Base-by-base conservation (phyloP, 2,888 invertebrate genomes). In the Hydriomena furcata region DNA sequence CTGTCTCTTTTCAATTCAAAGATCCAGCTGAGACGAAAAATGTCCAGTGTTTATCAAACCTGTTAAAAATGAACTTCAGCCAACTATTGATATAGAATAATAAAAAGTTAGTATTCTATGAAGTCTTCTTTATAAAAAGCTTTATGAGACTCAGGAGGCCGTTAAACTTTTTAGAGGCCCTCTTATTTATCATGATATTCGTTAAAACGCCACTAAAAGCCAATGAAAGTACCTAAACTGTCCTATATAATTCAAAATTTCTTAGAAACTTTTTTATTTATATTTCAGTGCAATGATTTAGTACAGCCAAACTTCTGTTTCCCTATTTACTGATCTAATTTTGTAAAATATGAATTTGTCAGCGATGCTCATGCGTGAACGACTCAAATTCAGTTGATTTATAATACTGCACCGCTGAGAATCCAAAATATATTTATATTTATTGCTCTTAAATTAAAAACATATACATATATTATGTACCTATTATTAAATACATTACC, bases 121-220 rank as follows among this genome's bases (percentile, higher is more conserved):
- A 75, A 75, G 76, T 73, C 63, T 59, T 64, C 52, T 69, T 69
- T 73, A 73, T 72, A 72, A 73, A 67, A 67, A 58, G 61, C 56
- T 52, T 47, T 60, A 57, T 64, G 71, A 76, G 73, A 74, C 79
- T 71, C 68, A 75, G 77, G 71, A 71, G 65, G 61, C 52, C 49
- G 55, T 60, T 61, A 58, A 65, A 41, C 45, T 35, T 25, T 56
- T 57, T 52, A 55, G 49, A 63, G 66, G 61, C 59, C 52, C 55
- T 60, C 55, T 65, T 52, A 55, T 60, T 55, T 64, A 61, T 58
- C 58, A 58, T 28, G 21, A 10, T 23, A 32, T 41, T 55, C 53
- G 46, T 61, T 56, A 60, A 65, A 60, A 45, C 52, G 51, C 45
- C 27, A 41, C 34, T 49, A 58, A 53, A 65, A 61, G 30, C 31